Evolutionary conservation across 2,113 vertebrate genomes (phyloP), one percentile per base, ranked within the genome.

Genomic region (Festucalex cinctus): DNA sequence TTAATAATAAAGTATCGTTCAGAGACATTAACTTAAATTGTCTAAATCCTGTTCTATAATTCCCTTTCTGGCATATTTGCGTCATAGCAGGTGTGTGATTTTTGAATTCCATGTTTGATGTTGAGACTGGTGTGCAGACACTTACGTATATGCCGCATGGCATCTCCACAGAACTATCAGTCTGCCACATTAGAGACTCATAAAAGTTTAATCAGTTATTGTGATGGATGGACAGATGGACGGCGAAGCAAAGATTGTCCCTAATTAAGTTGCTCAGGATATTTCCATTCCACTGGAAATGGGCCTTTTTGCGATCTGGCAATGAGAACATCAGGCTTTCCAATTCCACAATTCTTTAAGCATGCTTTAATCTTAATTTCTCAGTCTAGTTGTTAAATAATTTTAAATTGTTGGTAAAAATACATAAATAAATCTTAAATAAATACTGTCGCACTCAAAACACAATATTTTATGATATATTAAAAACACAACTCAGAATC

Each of bases 121-220:
- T 53, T 53, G 51, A 53, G n/a, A 24, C 51, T 64, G 60, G 57
- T 49, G 19, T 64, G 44, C 43, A 59, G 32, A 48, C n/a, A 24
- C 12, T 53, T 60, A 32, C 28, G 28, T 32, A 32, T 32, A 32
- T 32, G 28, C 28, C 4, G 4, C 28, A 32, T 32, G 28, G 28
- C 28, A 32, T 32, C 28, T 2, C 28, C 28, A 32, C 8, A 1
- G 63, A 58, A 43, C 16, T 37, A n/a, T 68, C 41, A 26, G 41
- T 53, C 32, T 37, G 63, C 26, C 46, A 58, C 9, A 58, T 72
- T 9, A 35, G 14, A 53, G 53, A 66, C 58, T 79, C 12, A 79
- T 76, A 49, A 73, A 73, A 64, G 64, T 65, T 44, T 71, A 62
- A 73, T 69, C 46, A 28, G 57, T 44, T 24, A 24, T 46, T 12